phyloP scores from a whole-genome alignment of 2,797 vertebrate species.

The Danio aesculapii region DNA sequence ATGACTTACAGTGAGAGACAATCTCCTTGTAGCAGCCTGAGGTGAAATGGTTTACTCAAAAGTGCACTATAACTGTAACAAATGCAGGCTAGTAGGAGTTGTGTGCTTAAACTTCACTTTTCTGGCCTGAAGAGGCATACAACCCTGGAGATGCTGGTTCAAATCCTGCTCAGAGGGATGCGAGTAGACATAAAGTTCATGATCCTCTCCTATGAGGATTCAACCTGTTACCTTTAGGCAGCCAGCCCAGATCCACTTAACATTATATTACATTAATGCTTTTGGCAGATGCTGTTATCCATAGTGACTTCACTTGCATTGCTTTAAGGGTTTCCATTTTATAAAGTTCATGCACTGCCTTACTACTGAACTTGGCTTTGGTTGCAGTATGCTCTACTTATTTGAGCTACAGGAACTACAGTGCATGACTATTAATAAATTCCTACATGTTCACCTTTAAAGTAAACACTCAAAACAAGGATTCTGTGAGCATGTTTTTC shows the following conservation, averaged over 20 bases:
- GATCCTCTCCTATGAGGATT: neutral
- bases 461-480: too few relatives aligned
- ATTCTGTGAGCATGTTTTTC: too few relatives aligned
- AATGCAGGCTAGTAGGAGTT: too few relatives aligned
- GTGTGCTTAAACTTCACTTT: too few relatives aligned
- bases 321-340: neutral
- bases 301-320: neutral
- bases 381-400: neutral
- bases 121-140: too few relatives aligned
- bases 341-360: neutral
- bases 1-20: neutral
- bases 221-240: neutral
- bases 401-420: constrained; percentile 5
- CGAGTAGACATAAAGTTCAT: neutral
- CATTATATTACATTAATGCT: neutral
- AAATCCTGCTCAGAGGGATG: too few relatives aligned
- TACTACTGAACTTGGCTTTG: neutral
- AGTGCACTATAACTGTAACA: too few relatives aligned
- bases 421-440: too few relatives aligned
- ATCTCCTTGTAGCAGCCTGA: neutral
- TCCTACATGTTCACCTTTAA: too few relatives aligned
- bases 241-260: neutral
- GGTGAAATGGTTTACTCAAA: constrained; percentile 5
- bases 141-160: too few relatives aligned
- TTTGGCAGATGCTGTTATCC: neutral